Conservation (phyloP, 1,140 invertebrate genomes). For the Portunus trituberculatus region DNA sequence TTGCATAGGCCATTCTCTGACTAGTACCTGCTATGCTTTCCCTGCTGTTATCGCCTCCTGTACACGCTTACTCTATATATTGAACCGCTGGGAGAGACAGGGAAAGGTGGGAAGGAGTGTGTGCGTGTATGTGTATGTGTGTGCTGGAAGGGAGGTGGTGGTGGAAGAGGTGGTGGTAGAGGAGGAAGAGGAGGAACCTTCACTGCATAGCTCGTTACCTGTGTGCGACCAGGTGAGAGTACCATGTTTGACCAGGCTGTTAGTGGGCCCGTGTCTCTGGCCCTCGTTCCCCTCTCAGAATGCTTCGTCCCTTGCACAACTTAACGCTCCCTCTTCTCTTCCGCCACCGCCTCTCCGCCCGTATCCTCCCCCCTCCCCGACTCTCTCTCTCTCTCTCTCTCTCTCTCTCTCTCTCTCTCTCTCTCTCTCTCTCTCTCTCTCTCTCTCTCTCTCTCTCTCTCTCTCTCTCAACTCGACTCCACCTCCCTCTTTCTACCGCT, state of each 20-base stretch:
- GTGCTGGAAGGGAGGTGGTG: too few relatives aligned
- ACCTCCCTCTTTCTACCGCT: not conserved
- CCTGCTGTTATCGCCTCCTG: not conserved
- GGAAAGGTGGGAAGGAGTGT: not conserved
- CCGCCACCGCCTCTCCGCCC: not conserved
- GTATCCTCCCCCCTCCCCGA: not conserved
- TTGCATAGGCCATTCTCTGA: not conserved
- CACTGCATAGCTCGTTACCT: conserved; percentile 1
- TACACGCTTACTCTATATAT: not conserved
- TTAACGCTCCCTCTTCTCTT: not conserved
- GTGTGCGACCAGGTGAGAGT: conserved; percentile 16
- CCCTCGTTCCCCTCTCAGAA: not conserved
- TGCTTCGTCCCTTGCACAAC: not conserved
- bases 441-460: conserved; percentile 34
- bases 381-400: conserved; percentile 42
- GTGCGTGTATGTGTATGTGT: too few relatives aligned
- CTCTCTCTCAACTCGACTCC: not conserved
- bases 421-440: conserved; percentile 28
- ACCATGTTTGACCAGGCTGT: conserved; percentile 18
- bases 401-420: conserved; percentile 30
- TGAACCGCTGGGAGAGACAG: not conserved
- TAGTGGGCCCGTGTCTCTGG: not conserved
- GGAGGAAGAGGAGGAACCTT: not conserved
- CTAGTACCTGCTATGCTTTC: not conserved
- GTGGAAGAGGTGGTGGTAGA: too few relatives aligned